A percentile compares a stretch with the other conserved stretches of the same genome.
Evolutionary conservation across 1,140 invertebrate species (phyloP).

Genomic region (Aleiodes sp.): DNA sequence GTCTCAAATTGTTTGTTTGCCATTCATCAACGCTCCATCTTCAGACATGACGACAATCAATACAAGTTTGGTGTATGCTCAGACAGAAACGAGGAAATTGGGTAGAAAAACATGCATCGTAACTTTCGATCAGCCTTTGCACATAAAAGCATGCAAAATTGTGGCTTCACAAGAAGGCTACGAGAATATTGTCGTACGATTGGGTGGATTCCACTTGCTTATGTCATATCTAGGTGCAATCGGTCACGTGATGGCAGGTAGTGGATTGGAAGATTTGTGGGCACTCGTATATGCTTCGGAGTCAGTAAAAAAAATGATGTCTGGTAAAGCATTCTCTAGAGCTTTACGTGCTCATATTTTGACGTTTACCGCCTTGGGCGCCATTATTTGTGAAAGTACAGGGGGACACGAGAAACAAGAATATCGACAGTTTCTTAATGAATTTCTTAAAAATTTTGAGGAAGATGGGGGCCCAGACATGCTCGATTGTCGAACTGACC

Average conservation of each 20-base stretch:
- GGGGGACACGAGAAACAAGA: too few relatives aligned
- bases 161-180: constrained; percentile 9
- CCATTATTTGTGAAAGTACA: constrained; percentile 43
- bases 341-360: constrained; percentile 55
- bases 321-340: constrained; percentile 49
- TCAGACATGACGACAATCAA: constrained; percentile 33
- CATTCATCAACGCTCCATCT: constrained; percentile 27
- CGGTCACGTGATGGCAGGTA: constrained; percentile 58
- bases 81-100: constrained; percentile 28
- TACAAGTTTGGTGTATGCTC: constrained; percentile 23
- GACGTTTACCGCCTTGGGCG: constrained; percentile 47
- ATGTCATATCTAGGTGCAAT: constrained; percentile 58
- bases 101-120: constrained; percentile 45
- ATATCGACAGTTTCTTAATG: neutral
- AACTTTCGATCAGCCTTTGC: constrained; percentile 50
- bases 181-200: constrained; percentile 37
- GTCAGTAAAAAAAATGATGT: constrained; percentile 56
- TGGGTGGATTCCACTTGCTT: constrained; percentile 49
- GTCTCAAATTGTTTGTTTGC: constrained; percentile 31
- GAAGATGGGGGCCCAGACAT: neutral
- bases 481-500: too few relatives aligned
- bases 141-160: constrained; percentile 42
- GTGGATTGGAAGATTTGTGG: constrained; percentile 54
- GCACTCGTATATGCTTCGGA: constrained; percentile 50
- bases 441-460: neutral